phyloP scores from a whole-genome alignment of 1,140 invertebrate genomes.

The Caenorhabditis briggsae region DNA sequence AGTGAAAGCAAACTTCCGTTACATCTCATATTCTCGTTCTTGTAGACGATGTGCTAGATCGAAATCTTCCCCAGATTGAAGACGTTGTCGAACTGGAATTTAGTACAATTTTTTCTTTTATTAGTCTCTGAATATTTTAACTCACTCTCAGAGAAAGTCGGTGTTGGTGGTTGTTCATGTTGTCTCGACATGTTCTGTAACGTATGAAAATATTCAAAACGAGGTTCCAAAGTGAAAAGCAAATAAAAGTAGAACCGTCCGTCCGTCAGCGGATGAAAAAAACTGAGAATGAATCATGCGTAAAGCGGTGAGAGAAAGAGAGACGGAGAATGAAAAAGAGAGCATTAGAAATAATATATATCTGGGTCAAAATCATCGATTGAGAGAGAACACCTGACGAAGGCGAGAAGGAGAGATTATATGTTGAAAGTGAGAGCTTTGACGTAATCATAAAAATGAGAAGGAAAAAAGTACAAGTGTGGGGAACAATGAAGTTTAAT shows the following conservation, averaged over 20 bases:
- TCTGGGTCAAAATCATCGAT: slow-evolving; percentile 36
- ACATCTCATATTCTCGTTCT: slow-evolving; percentile 48
- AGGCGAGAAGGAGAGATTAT: background rate
- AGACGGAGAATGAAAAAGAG: slow-evolving; percentile 5
- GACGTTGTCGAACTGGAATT: slow-evolving; percentile 27
- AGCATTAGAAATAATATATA: slow-evolving; percentile 35
- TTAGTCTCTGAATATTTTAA: background rate
- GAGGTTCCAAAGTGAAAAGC: background rate
- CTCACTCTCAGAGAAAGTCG: slow-evolving; percentile 29
- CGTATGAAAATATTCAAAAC: background rate
- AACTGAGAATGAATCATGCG: slow-evolving; percentile 28
- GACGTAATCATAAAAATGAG: background rate
- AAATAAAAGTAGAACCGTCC: slow-evolving; percentile 28
- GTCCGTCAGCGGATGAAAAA: background rate
- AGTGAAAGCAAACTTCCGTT: background rate
- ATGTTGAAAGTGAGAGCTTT: slow-evolving; percentile 19
- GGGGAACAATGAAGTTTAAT: slow-evolving; percentile 24
- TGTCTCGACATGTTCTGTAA: slow-evolving; percentile 32
- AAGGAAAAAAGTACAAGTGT: background rate
- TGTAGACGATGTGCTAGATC: slow-evolving; percentile 41
- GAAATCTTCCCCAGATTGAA: slow-evolving; percentile 37
- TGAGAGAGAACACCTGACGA: slow-evolving; percentile 39
- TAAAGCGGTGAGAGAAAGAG: background rate
- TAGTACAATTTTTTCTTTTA: background rate
- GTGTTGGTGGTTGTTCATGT: background rate